phyloP scores from a whole-genome alignment of 2,888 invertebrate species.

The Phyto melanocephala region DNA sequence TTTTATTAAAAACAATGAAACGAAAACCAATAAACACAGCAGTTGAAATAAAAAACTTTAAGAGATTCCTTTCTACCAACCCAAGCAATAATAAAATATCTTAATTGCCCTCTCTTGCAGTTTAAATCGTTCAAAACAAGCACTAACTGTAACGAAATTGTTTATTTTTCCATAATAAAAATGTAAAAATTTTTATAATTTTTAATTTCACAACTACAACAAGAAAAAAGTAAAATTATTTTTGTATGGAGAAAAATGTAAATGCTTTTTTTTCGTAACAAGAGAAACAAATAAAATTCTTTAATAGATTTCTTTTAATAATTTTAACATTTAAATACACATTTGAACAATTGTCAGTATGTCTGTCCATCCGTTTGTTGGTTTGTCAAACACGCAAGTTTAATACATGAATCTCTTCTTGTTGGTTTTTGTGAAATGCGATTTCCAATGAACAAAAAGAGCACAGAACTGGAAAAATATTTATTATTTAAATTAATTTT shows the following conservation, averaged over 20 bases:
- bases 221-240: slow-evolving; percentile 23
- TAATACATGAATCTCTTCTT: slow-evolving; percentile 28
- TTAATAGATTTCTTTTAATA: slow-evolving; percentile 26
- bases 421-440: slow-evolving; percentile 27
- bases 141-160: slow-evolving; percentile 7
- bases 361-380: slow-evolving; percentile 36
- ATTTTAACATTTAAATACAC: slow-evolving; percentile 34
- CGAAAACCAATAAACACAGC: too few species aligned
- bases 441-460: slow-evolving; percentile 21
- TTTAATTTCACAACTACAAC: not conserved
- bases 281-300: not conserved
- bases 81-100: too few species aligned
- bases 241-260: not conserved
- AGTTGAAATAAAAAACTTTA: too few species aligned
- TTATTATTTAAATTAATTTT: slow-evolving; percentile 41
- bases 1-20: too few species aligned
- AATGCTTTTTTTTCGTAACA: slow-evolving; percentile 13
- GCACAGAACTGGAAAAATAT: slow-evolving; percentile 41
- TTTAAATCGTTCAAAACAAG: not conserved
- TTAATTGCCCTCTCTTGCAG: too few species aligned
- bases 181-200: not conserved
- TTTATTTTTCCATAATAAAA: not conserved
- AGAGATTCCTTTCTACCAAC: too few species aligned
- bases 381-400: slow-evolving; percentile 49
- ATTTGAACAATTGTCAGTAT: slow-evolving; percentile 22